Percentiles rank a stretch among this genome's conserved stretches.
Evolutionary conservation across 2,797 vertebrate genomes (phyloP).

Genomic region (Typhlichthys subterraneus): DNA sequence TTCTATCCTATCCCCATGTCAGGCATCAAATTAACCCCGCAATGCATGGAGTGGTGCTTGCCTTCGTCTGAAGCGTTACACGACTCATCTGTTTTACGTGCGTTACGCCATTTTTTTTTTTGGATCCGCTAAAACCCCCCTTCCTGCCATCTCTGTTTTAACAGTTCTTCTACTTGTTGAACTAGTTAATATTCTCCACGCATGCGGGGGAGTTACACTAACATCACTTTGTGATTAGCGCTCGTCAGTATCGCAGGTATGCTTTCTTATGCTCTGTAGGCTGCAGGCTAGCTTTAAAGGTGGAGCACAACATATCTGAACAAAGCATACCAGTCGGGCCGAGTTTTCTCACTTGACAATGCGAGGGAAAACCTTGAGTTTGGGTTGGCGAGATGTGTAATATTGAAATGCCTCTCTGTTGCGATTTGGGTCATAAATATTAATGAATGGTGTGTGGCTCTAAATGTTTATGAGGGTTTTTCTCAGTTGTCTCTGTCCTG

Average conservation of each 20-base stretch:
- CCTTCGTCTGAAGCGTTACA: constrained; percentile 35
- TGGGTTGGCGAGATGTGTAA: constrained; percentile 33
- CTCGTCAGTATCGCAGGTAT: too few species aligned
- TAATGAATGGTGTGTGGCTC: constrained; percentile 24
- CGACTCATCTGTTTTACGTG: constrained; percentile 37
- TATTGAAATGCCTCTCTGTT: constrained; percentile 29
- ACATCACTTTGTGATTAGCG: constrained; percentile 8
- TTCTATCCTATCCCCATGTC: constrained; percentile 26
- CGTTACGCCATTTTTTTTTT: constrained; percentile 27
- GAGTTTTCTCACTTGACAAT: constrained; percentile 25
- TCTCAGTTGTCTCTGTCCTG: constrained; percentile 33
- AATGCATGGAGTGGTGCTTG: constrained; percentile 34
- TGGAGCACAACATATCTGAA: constrained; percentile 7
- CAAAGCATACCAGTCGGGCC: too few species aligned
- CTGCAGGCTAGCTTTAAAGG: not conserved
- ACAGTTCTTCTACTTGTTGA: constrained; percentile 1
- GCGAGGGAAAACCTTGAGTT: constrained; percentile 24
- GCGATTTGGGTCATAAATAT: constrained; percentile 50
- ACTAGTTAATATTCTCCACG: too few species aligned
- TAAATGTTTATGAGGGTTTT: not conserved
- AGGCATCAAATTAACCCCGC: constrained; percentile 49
- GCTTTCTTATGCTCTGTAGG: not conserved
- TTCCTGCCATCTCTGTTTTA: constrained; percentile 16
- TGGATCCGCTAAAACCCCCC: constrained; percentile 3
- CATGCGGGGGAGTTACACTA: not conserved